Conservation (phyloP, 1,140 invertebrate genomes). For the Dendroctonus valens region DNA sequence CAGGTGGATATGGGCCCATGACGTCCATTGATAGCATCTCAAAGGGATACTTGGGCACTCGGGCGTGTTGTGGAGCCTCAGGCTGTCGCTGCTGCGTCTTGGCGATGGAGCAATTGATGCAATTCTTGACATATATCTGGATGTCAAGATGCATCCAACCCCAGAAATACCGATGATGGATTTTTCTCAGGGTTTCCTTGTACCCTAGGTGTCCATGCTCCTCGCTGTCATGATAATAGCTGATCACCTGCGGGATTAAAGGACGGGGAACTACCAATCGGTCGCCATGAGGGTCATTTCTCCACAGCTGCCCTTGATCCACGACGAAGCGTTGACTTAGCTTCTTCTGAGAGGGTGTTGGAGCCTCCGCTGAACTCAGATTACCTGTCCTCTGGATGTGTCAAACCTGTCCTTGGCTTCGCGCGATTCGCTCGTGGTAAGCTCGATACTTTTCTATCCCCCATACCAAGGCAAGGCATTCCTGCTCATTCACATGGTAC, state of each 20-base stretch:
- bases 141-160: constrained; percentile 39
- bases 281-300: neutral
- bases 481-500: too few relatives aligned
- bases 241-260: neutral
- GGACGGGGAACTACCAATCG: neutral
- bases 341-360: neutral
- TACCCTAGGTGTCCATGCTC: constrained; percentile 36
- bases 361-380: neutral
- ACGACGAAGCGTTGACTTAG: neutral
- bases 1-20: neutral
- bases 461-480: too few relatives aligned
- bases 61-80: neutral
- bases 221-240: neutral
- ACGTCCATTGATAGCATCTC: neutral
- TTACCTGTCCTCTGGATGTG: neutral
- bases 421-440: neutral
- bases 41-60: neutral
- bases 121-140: neutral
- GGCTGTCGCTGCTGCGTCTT: neutral
- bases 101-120: neutral
- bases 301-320: neutral
- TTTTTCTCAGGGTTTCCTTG: constrained; percentile 26
- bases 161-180: constrained; percentile 36
- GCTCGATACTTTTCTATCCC: too few relatives aligned
- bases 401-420: neutral